Conservation (phyloP, 2,888 invertebrate species). For the Eilema sororculum region DNA sequence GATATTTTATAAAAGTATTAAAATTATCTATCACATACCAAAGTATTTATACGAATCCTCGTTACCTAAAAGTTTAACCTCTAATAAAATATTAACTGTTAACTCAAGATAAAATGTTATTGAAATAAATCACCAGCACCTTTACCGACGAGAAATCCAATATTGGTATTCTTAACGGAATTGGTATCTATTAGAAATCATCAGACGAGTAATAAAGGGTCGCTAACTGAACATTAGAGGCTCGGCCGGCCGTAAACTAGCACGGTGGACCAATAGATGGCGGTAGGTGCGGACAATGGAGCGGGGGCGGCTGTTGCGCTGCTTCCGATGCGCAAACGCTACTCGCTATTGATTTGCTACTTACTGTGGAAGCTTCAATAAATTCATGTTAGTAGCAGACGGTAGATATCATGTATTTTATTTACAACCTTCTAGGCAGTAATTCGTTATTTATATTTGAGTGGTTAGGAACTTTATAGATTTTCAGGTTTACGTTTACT, state of each 20-base stretch:
- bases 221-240: conserved; percentile 62
- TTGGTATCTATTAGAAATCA: conserved; percentile 70
- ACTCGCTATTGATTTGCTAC: conserved; percentile 60
- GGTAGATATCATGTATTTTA: conserved; percentile 53
- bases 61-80: neutral
- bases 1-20: too few relatives aligned
- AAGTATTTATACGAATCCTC: neutral
- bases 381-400: conserved; percentile 60
- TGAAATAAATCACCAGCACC: conserved; percentile 30
- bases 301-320: conserved; percentile 67
- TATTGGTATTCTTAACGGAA: conserved; percentile 52
- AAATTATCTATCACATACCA: neutral
- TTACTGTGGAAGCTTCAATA: conserved; percentile 62
- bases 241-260: conserved; percentile 61
- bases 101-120: conserved; percentile 11
- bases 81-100: neutral
- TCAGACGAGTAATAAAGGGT: conserved; percentile 63
- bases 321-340: conserved; percentile 47
- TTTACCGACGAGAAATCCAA: conserved; percentile 45
- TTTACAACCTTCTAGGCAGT: conserved; percentile 23
- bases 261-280: conserved; percentile 60
- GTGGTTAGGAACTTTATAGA: conserved; percentile 14
- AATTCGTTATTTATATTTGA: conserved; percentile 24
- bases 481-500: conserved; percentile 27
- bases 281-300: conserved; percentile 66